A percentile compares a stretch with the other conserved stretches of the same genome.
Evolutionary conservation across 2,113 vertebrate species (phyloP).

Genomic region (Bubo blakistoni): DNA sequence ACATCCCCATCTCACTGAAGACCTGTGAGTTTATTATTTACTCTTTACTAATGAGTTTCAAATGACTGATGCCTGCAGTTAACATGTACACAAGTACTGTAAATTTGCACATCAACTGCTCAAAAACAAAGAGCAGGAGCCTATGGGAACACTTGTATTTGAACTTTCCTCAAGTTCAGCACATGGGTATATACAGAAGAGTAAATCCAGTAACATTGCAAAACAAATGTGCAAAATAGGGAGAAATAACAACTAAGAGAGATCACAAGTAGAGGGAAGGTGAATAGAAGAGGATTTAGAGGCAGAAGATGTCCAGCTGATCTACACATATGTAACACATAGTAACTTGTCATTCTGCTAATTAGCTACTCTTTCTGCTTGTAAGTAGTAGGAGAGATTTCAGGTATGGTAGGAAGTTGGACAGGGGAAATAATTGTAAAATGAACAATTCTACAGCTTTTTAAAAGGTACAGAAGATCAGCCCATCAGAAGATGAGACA

Average conservation of each 20-base stretch:
- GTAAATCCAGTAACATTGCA: background rate
- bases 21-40: background rate
- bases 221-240: background rate
- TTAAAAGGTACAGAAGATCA: background rate
- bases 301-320: background rate
- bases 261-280: background rate
- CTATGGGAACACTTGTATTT: background rate
- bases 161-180: background rate
- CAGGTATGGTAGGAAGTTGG: background rate
- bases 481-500: background rate
- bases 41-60: background rate
- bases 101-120: background rate
- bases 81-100: background rate
- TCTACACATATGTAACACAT: background rate
- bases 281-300: background rate
- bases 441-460: background rate
- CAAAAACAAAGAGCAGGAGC: background rate
- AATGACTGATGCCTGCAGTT: background rate
- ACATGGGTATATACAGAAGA: background rate
- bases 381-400: background rate
- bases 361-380: background rate
- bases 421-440: background rate
- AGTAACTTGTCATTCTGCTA: background rate
- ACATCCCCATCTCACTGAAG: background rate
- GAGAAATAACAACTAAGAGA: background rate